Conservation (phyloP, 2,113 vertebrate species). For the Zosterops japonicus region DNA sequence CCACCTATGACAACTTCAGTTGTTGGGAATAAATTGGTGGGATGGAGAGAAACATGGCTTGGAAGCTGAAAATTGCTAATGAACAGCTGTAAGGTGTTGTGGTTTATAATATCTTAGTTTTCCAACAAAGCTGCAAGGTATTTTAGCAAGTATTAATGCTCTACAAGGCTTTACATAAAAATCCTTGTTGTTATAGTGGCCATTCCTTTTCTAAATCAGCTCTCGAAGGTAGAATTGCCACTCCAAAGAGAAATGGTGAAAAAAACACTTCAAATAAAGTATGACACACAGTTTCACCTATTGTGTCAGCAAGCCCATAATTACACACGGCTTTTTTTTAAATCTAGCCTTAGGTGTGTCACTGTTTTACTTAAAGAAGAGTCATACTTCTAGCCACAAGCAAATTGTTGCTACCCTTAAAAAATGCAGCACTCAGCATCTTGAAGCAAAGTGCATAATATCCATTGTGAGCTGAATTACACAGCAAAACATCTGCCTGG, state of each 20-base stretch:
- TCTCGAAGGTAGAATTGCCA: not conserved
- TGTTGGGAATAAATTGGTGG: not conserved
- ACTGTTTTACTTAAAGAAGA: slow-evolving; percentile 61
- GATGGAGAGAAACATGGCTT: not conserved
- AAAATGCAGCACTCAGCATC: slow-evolving; percentile 62
- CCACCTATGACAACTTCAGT: not conserved
- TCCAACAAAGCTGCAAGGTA: not conserved
- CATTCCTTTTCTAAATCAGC: not conserved
- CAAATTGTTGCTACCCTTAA: slow-evolving; percentile 52
- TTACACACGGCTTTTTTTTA: slow-evolving; percentile 53
- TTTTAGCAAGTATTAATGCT: not conserved
- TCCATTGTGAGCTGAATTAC: slow-evolving; percentile 10
- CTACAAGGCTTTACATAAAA: not conserved
- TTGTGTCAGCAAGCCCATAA: slow-evolving; percentile 68
- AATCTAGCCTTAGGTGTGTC: slow-evolving; percentile 73
- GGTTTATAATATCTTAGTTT: not conserved
- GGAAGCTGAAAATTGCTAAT: not conserved
- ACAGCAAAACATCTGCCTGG: not conserved
- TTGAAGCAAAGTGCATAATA: slow-evolving; percentile 38
- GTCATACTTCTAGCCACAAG: slow-evolving; percentile 67
- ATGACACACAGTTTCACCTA: slow-evolving; percentile 73
- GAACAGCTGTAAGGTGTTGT: not conserved
- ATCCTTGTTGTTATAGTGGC: not conserved
- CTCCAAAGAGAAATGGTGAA: slow-evolving; percentile 31
- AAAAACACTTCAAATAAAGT: slow-evolving; percentile 38